Evolutionary conservation across 2,113 vertebrate genomes (phyloP), one percentile per base, ranked within the genome.

Genomic region (Alligator sinensis): DNA sequence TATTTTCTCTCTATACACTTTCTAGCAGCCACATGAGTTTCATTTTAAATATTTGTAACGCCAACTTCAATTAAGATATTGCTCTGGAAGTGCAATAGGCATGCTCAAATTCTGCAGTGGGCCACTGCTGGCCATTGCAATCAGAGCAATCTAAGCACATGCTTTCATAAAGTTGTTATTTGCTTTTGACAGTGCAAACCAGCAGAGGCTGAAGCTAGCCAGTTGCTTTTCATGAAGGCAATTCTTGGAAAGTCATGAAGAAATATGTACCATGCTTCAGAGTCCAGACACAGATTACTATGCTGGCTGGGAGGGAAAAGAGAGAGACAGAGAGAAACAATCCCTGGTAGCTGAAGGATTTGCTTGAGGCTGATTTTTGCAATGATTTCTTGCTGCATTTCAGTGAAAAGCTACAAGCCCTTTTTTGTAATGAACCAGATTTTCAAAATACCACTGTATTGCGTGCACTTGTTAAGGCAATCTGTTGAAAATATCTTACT

Each of bases 151-250:
- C 82, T 83, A 11, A 9, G 72, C 9, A 30, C 17, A 1, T 13
- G 72, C 79, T 95, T 95, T 78, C 81, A 74, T 34, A 88, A 84
- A 3, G 66, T 80, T 24, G 34, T 47, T 89, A 80, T 80, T 85
- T 27, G 76, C 88, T 91, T 68, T 70, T 47, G 92, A 88, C 80
- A 93, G 75, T 76, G 86, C 93, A 93, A 84, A 95, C 89, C 78
- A 95, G 93, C 87, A 93, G 87, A 90, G 89, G 94, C 94, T 90
- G 94, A 85, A 70, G 80, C 80, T 27, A 63, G 75, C 84, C 61
- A 78, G 47, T 92, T 63, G 87, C 94, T 89, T 80, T 61, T 64
- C 16, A 64, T 77, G 54, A 88, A 96, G 90, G 66, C 68, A 82
- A 82, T 97, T 92, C 89, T 96, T 87, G 24, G 38, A 82, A 92